Base-by-base conservation (phyloP, 30 jellyfish, hydroid and myxozoan species). In the Aurelia sp. region DNA sequence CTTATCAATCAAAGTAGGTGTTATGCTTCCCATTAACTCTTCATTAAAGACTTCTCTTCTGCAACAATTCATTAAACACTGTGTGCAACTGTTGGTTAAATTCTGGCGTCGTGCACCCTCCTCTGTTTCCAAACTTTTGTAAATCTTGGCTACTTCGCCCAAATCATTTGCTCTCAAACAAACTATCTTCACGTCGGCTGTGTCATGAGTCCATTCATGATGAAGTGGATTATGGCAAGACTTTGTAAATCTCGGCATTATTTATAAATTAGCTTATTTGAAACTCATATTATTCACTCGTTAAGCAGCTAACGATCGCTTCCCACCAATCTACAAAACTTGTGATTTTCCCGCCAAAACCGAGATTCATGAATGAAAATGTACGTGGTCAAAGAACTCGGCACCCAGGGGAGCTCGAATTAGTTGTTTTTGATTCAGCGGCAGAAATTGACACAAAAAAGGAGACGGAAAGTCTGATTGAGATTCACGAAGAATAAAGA, bases 161-260 rank as follows among this genome's bases (percentile, higher is more conserved):
- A 72, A 44, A n/a, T 51, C 83, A n/a, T 72, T 35, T 41, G 67
- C 68, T 10, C 69, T 11, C 69, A 72, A 72, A 50, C 64, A 53
- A 31, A 72, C 51, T 33, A 50, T 31, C 41, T 40, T 72, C 33
- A n/a, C 8, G 7, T 72, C 68, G 12, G 5, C 69, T 53, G 18
- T 31, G 20, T 18, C 64, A 31, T 27, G 47, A 53, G 18, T 72
- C 83, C 83, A 72, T 17, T 40, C 83, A 17, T 40, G 18, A 52
- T 40, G 83, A 10, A 72, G 33, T 33, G 83, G 68, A 53, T 72
- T 72, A n/a, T 72, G 62, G 27, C 83, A 72, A 47, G 37, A 35
- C 11, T 50, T 72, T 72, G 40, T 52, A 52, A 72, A 72, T 72
- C 64, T 72, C 69, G 68, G 83, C 68, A 72, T 72, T 72, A 33